Evolutionary conservation across 2,888 invertebrate species (phyloP), one percentile per base, ranked within the genome.

Genomic region (Carcina quercana): DNA sequence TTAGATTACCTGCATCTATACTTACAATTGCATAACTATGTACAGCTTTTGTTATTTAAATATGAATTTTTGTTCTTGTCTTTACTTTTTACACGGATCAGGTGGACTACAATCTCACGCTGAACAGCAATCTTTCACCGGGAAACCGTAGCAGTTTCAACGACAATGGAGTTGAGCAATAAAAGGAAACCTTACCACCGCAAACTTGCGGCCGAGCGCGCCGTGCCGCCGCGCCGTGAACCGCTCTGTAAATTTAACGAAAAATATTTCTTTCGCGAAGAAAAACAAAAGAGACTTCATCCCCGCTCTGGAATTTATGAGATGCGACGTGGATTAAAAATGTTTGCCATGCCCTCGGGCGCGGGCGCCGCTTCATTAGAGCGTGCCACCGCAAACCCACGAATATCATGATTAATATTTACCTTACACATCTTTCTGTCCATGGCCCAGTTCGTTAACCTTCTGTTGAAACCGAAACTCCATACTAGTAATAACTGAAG

Each of bases 331-430:
- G 78, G 78, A 80, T 80, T 30, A 30, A 30, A 30, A 30, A 30
- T 30, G 30, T 30, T 30, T 30, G 30, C 72, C 59, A 52, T 70
- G 62, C 78, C 74, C 80, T 76, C 49, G 30, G 59, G 53, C 70
- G 40, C 28, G 11, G 72, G 73, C 63, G 48, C 54, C 63, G 61
- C 71, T 75, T 79, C 74, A 79, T 78, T 78, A 78, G 67, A 64
- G 49, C 62, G 57, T 63, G 64, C 68, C 68, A n/a, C n/a, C n/a
- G n/a, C n/a, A n/a, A n/a, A n/a, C n/a, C 63, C 72, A 63, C 58
- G 59, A 73, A 73, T 70, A 69, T 67, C 73, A 66, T 71, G 71
- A 76, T 76, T 75, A 79, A 79, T 79, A 78, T 78, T 80, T 78
- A 72, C 73, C 63, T 72, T 75, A 62, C 66, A 66, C 73, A 78